Evolutionary conservation across 2,113 vertebrate species (phyloP), one percentile per base, ranked within the genome.

Genomic region (Thomomys bottae): DNA sequence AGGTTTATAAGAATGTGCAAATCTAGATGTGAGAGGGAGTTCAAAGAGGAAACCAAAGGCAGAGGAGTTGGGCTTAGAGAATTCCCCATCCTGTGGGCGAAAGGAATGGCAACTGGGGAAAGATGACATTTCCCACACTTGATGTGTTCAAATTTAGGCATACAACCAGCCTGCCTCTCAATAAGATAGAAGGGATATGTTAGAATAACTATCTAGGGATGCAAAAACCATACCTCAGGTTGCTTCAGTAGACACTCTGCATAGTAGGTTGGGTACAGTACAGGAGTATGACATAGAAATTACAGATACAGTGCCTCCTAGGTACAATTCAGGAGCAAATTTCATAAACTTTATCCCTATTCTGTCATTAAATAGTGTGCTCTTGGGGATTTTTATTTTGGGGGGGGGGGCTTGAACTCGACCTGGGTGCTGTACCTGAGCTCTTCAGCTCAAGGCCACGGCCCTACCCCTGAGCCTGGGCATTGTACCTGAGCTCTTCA

Each of bases 1-100:
- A 77, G 85, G 67, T 95, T 91, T 94, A 54, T 94, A 94, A 94
- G 93, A 97, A 95, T 94, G 94, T 95, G 83, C 96, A 94, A 61
- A 91, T 94, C 71, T 70, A 73, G 79, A 88, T 54, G 75, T 66
- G 78, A 93, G 77, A 92, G n/a, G 64, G 81, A 79, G 80, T 96
- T 96, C 94, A 96, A 95, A 96, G 94, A 61, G 61, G 88, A 94
- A 95, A 75, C 49, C 64, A 81, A 64, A 86, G 72, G 92, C 92
- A 78, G 83, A 91, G 83, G 64, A 78, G 49, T 66, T 1, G 64
- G 38, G 40, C 71, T 59, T 26, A 54, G 78, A 68, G 77, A 88
- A 90, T 66, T 67, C 64, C 68, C 70, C 36, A 23, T 61, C 28
- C 81, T 0, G 23, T 87, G 92, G 96, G 92, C 0, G 0, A 77